Evolutionary conservation across 23 tunicate genomes (phyloP), one percentile per base, ranked within the genome.

Genomic region (Styela clava): DNA sequence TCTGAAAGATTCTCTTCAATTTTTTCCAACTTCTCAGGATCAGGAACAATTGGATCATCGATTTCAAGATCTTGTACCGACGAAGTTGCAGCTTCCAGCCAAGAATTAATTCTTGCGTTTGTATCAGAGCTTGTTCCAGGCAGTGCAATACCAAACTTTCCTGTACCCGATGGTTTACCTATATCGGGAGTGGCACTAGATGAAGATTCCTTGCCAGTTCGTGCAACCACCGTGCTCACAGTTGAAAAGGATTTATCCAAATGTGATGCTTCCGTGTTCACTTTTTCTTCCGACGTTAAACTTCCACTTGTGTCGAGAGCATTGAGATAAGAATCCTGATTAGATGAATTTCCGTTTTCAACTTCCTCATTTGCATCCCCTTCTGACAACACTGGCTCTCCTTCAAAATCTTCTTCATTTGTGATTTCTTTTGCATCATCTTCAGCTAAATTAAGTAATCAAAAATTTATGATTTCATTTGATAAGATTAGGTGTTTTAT

Each of bases 241-340:
- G 81, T 84, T 20, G 88, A 84, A 31, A 76, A 78, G 2, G 88
- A 84, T 63, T 77, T 84, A 33, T 84, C 88, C 31, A 84, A 62
- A 21, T 79, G 63, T 19, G 78, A 52, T 30, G 37, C 56, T 0
- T 44, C 74, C 3, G 61, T 69, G 31, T 31, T 44, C 25, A 19
- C 64, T 1, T 82, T 71, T 0, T 69, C 78, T n/a, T 82, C 78
- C 64, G 74, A 76, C 22, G 31, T 67, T 12, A 44, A 44, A 44
- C 56, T 44, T 1, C 16, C 71, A 67, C 24, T 67, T n/a, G 22
- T 67, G 24, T 67, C 71, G 71, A 67, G 71, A 18, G 71, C 71
- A 67, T 67, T 67, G 16, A 67, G 71, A 67, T 67, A 67, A 29
- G 71, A 67, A 67, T 67, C 71, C 1, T 18, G 12, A 22, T 67